phyloP scores from a whole-genome alignment of 2,113 vertebrate species.

The Scalopus aquaticus region DNA sequence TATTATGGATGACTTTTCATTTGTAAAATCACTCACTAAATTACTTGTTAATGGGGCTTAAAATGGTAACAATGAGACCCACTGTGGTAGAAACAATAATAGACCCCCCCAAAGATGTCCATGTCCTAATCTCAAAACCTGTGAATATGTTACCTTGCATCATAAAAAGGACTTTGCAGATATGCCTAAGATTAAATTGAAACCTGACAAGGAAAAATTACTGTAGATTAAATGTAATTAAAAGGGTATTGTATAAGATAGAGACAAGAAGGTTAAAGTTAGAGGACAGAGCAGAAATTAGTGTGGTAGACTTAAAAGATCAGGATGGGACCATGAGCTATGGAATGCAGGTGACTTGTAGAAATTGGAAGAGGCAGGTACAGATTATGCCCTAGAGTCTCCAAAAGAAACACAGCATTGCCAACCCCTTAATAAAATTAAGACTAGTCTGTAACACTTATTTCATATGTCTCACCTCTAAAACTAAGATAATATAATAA shows the following conservation, averaged over 20 bases:
- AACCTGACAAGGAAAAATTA: neutral
- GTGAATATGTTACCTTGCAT: neutral
- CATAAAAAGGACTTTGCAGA: neutral
- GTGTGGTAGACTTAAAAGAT: neutral
- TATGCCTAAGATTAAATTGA: neutral
- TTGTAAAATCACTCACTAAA: neutral
- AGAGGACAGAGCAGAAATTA: neutral
- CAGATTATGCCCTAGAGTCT: too few species aligned
- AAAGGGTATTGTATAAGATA: neutral
- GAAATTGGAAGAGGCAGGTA: too few species aligned
- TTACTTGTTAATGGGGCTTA: neutral
- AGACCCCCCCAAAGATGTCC: neutral
- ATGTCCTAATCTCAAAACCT: neutral
- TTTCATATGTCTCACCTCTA: neutral
- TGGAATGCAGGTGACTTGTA: too few species aligned
- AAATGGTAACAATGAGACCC: neutral
- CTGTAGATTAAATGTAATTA: neutral
- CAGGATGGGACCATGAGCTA: neutral
- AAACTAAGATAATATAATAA: neutral
- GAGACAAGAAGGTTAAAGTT: neutral
- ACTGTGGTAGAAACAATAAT: neutral
- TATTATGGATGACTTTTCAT: neutral
- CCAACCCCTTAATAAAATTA: neutral
- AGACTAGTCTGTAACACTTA: neutral
- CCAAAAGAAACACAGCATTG: too few species aligned